Base-by-base conservation (phyloP, 2,113 vertebrate genomes). In the Carassius gibelio region DNA sequence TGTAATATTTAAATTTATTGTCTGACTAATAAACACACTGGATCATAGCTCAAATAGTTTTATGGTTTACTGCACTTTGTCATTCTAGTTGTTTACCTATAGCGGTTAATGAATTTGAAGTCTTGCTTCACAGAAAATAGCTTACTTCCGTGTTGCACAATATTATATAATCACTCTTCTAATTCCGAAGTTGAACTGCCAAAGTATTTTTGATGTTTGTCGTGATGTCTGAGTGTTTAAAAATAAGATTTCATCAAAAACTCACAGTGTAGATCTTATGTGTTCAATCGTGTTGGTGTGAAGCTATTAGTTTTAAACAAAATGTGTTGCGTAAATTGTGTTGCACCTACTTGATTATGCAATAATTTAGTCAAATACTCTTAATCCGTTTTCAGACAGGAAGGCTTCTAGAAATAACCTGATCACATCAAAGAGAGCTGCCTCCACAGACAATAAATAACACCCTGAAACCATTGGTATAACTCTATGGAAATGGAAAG, bases 371-470 rank as follows among this genome's bases (percentile, higher is more conserved):
- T 85, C 84, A 80, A 80, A 82, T 23, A 71, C 21, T 85, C 89
- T 90, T 93, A 94, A 94, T 93, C 92, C 21, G 85, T 38, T 0
- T 90, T 89, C 89, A 92, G 89, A 91, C 89, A 77, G 86, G 85
- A 91, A 89, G 85, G 75, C 15, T 72, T 88, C 84, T 81, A 77
- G 83, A 90, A 91, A 93, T 91, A 91, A 89, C 86, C 11, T 17
- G 88, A 86, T 91, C 86, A 85, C 85, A 81, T 82, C 59, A 87
- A 84, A 87, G 76, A 21, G 71, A 77, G 50, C 80, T 52, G 19
- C 81, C 81, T 84, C 7, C 59, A 68, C 2, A 19, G 48, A 10
- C 19, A 72, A 75, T 82, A 86, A 69, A 50, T 61, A 66, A 83
- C 85, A 80, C 72, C 9, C 26, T 64, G 26, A 23, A 68, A 52